These are phyloP conservation scores for Cliona cf. orientalis DNA, from an alignment of 37 sponge, comb jelly and placozoan species.

Conservation along the genomic window DNA sequence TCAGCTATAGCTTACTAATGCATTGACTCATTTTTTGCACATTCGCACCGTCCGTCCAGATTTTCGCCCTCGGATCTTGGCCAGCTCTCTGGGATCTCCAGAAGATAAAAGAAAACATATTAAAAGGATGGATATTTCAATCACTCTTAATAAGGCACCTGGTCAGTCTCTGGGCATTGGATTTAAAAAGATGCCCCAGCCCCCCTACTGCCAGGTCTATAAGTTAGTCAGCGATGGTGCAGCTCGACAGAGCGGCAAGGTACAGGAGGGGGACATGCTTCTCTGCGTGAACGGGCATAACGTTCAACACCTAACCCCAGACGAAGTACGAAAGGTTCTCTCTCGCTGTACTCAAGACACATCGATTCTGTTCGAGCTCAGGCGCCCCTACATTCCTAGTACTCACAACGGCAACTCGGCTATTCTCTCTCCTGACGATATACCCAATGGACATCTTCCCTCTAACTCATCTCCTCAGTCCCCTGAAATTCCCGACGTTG, in stretches of 20 bases:
- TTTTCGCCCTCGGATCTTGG: too few species aligned
- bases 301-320: constrained; percentile 30
- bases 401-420: neutral
- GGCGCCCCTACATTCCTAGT: neutral
- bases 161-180: constrained; percentile 53
- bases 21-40: too few species aligned
- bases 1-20: too few species aligned
- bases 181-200: constrained; percentile 12
- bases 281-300: constrained; percentile 37
- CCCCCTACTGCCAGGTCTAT: constrained; percentile 50
- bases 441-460: constrained; percentile 8
- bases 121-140: constrained; percentile 11
- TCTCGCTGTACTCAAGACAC: neutral
- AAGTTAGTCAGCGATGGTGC: constrained; percentile 32
- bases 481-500: neutral
- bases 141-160: neutral
- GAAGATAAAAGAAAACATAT: too few species aligned
- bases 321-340: constrained; percentile 33
- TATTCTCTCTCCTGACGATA: too few species aligned
- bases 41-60: too few species aligned
- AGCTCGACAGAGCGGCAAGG: constrained; percentile 18
- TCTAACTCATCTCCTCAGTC: neutral
- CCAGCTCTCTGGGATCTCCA: too few species aligned
- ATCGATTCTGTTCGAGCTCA: constrained; percentile 3
- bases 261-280: constrained; percentile 36